phyloP scores from a whole-genome alignment of 2,797 vertebrate genomes.

The Hafferia zeledoni region DNA sequence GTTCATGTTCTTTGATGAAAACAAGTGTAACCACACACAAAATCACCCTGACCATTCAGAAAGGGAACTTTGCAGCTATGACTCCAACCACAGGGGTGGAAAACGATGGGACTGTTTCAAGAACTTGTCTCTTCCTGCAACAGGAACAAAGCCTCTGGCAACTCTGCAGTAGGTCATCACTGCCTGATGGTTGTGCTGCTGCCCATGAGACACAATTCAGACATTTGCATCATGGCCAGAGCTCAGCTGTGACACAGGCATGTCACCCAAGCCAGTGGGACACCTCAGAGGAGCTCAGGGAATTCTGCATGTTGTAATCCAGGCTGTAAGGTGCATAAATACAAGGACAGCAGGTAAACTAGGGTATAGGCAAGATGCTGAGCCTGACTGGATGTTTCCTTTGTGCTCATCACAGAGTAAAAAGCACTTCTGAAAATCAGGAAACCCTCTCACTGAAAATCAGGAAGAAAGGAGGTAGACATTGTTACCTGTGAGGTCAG shows the following conservation, averaged over 20 bases:
- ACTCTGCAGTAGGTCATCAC: background rate
- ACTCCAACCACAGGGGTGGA: background rate
- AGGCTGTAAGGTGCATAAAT: background rate
- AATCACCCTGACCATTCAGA: background rate
- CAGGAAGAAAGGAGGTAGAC: background rate
- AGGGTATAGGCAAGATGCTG: background rate
- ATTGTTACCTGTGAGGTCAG: slow-evolving; percentile 82
- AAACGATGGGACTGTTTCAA: background rate
- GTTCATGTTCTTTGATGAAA: background rate
- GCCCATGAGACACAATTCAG: background rate
- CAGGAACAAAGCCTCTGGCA: background rate
- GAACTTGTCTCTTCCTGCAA: background rate
- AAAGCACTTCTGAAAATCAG: background rate
- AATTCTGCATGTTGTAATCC: background rate
- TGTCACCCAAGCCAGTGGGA: background rate
- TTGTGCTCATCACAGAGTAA: background rate
- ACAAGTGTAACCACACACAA: background rate
- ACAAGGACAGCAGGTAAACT: background rate
- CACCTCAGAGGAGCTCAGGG: background rate
- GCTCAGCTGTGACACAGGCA: background rate
- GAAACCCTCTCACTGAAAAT: background rate
- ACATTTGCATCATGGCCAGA: background rate
- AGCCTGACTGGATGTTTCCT: background rate
- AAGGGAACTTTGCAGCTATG: background rate
- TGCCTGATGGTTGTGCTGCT: background rate